Conservation (phyloP, 2,888 invertebrate species). For the Augochlorella aurata region DNA sequence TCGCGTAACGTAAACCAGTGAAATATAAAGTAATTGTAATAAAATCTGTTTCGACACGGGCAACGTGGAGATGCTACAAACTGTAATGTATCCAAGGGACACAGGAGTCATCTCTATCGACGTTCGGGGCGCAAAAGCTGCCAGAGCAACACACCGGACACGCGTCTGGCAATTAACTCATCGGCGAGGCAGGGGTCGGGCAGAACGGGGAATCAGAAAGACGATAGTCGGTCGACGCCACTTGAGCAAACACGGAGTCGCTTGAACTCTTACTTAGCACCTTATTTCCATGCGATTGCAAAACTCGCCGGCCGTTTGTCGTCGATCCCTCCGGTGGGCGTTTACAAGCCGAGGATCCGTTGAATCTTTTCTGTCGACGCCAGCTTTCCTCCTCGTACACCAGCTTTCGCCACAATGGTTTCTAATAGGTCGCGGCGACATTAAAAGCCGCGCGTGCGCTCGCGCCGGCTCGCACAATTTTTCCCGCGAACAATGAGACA, state of each 20-base stretch:
- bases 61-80: neutral
- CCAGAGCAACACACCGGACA: conserved; percentile 11
- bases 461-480: neutral
- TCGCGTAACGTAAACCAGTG: no score
- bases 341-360: conserved; percentile 55
- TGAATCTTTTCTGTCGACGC: conserved; percentile 40
- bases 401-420: conserved; percentile 43
- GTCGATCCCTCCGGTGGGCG: conserved; percentile 59
- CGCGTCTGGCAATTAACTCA: conserved; percentile 38
- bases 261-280: conserved; percentile 74
- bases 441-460: neutral
- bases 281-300: conserved; percentile 78
- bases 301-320: conserved; percentile 65
- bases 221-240: conserved; percentile 68
- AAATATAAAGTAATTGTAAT: no score
- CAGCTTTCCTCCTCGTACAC: conserved; percentile 15
- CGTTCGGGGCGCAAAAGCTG: conserved; percentile 18
- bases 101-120: neutral
- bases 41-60: no score
- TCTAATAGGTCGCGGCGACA: conserved; percentile 18
- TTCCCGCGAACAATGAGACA: conserved; percentile 26
- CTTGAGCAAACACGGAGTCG: conserved; percentile 68
- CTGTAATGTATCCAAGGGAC: neutral
- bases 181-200: conserved; percentile 6
- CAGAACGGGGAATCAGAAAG: conserved; percentile 36